Base-by-base conservation (phyloP, 2,113 vertebrate species). In the Lucifuga dentata region DNA sequence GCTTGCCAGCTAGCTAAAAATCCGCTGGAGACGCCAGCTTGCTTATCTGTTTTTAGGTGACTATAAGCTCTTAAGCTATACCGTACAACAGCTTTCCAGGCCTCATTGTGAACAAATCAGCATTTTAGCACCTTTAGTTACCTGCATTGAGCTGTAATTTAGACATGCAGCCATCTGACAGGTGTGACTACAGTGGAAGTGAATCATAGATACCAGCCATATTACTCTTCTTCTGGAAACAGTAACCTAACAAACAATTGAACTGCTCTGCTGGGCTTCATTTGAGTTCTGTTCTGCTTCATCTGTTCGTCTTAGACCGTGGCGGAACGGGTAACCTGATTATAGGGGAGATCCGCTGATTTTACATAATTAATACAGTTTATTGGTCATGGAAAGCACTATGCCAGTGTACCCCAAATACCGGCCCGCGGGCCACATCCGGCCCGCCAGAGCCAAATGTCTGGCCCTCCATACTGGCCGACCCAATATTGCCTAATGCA, bases 1-100 rank as follows among this genome's bases (percentile, higher is more conserved):
- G 55, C 41, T 6, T 13, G 78, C 79, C 68, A 78, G 78, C 81
- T 62, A 52, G 53, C 66, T 50, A 24, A 45, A 61, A 62, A 39
- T 49, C 17, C 35, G 41, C 52, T 39, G 57, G 73, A 83, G 81
- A 84, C 83, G 77, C 73, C 69, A 63, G 81, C 56, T 64, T 74
- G 73, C 48, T 23, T 35, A 19, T 87, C 81, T 89, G 87, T 88
- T 85, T 89, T 83, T 86, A 80, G 82, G 29, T 45, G 36, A 29
- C 69, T 55, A 20, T 86, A 88, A 89, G 76, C 86, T 61, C 32
- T 59, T 86, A 81, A 89, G 19, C 78, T 70, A 49, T 46, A 13
- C n/a, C 41, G 33, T 53, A 52, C 44, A 59, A 33, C 32, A 50
- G 15, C 24, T 44, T 59, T 36, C 21, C 11, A 41, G 39, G 50